phyloP scores from a whole-genome alignment of 2,113 vertebrate genomes.

The Seriola rivoliana region DNA sequence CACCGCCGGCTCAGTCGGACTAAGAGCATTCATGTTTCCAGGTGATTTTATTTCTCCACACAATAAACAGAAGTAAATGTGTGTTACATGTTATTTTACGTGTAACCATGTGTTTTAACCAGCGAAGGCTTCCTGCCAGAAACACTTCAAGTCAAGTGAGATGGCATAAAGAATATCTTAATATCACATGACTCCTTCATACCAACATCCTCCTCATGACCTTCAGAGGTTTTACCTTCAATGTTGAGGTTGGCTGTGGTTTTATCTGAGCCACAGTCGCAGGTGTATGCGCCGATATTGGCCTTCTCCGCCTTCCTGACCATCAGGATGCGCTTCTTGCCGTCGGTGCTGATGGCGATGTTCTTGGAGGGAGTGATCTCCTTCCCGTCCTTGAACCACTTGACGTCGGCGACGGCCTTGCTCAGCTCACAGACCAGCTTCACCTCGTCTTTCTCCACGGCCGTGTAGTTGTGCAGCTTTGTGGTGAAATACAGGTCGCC shows the following conservation, averaged over 20 bases:
- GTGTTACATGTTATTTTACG: no score
- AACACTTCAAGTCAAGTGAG: no score
- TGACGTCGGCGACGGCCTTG: conserved; percentile 92
- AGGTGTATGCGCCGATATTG: conserved; percentile 94
- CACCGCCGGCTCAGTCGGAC: no score
- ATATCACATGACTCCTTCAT: no score
- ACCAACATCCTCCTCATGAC: no score
- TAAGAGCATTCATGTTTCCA: no score
- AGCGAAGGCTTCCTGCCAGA: no score
- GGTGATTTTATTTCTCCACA: no score
- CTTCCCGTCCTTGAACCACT: conserved; percentile 95
- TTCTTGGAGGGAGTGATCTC: conserved; percentile 95
- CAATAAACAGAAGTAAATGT: no score
- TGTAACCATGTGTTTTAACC: no score
- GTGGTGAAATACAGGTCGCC: conserved; percentile 96
- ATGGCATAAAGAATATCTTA: no score
- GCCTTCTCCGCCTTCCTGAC: conserved; percentile 93
- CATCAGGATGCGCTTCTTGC: conserved; percentile 92
- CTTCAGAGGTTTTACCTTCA: conserved; percentile 85
- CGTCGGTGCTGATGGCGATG: conserved; percentile 89
- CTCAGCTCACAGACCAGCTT: conserved; percentile 95
- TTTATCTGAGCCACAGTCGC: conserved; percentile 96
- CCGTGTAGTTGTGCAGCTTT: conserved; percentile 97
- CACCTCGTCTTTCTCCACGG: conserved; percentile 95
- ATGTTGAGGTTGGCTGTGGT: conserved; percentile 93